Conservation (phyloP, 30 jellyfish, hydroid and myxozoan genomes). For the Rhopilema esculentum region DNA sequence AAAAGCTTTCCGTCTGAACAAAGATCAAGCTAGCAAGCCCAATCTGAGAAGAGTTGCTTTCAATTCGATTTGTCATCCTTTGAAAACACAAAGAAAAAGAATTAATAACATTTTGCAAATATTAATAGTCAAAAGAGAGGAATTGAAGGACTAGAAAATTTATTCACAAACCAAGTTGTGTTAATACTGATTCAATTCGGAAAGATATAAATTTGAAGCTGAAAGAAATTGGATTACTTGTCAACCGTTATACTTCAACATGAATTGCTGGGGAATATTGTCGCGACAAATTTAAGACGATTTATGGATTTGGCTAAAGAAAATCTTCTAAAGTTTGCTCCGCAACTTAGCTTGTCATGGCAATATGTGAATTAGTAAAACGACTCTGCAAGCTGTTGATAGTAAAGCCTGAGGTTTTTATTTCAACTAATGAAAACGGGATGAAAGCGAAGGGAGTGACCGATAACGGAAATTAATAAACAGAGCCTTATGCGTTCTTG, state of each 20-base stretch:
- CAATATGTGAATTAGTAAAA: slow-evolving; percentile 15
- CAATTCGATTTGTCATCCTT: background rate
- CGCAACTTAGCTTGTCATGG: slow-evolving; percentile 40
- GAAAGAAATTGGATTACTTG: slow-evolving; percentile 56
- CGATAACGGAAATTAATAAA: background rate
- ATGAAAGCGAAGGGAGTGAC: background rate
- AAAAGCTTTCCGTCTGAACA: slow-evolving; percentile 24
- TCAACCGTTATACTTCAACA: slow-evolving; percentile 61
- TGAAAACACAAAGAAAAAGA: slow-evolving; percentile 5
- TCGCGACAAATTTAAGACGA: slow-evolving; percentile 69
- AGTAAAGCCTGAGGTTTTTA: background rate
- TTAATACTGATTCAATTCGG: slow-evolving; percentile 58
- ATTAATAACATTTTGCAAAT: background rate
- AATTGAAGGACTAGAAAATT: slow-evolving; percentile 1
- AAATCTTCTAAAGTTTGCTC: slow-evolving; percentile 23
- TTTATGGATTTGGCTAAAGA: slow-evolving; percentile 55
- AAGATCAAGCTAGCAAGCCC: slow-evolving; percentile 7
- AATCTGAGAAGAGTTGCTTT: background rate
- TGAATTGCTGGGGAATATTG: slow-evolving; percentile 46
- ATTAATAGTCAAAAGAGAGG: slow-evolving; percentile 22
- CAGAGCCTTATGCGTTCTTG: background rate
- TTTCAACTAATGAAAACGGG: background rate
- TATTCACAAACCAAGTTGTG: slow-evolving; percentile 26
- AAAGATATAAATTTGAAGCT: slow-evolving; percentile 64
- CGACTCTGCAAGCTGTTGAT: background rate